phyloP scores from a whole-genome alignment of 1,140 invertebrate species.

The Heterodera schachtii region DNA sequence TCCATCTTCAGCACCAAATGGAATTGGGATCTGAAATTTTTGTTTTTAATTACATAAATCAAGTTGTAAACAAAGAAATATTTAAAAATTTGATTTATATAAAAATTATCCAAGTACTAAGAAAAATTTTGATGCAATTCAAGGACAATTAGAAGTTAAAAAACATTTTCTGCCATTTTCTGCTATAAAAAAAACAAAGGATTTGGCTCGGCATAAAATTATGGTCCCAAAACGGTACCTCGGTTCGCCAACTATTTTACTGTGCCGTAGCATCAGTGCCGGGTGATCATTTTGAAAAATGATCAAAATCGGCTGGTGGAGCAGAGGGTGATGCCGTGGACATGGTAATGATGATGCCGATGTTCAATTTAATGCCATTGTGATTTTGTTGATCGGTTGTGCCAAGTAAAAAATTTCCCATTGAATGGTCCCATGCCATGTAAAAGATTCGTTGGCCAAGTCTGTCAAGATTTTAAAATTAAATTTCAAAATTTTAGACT shows the following conservation, averaged over 20 bases:
- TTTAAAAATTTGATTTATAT: neutral
- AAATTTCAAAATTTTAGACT: neutral
- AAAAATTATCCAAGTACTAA: too few relatives aligned
- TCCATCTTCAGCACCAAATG: slow-evolving; percentile 30
- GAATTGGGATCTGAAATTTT: slow-evolving; percentile 1
- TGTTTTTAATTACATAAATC: too few relatives aligned
- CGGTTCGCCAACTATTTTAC: neutral
- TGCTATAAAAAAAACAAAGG: too few relatives aligned
- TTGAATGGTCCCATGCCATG: neutral
- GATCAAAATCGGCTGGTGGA: neutral
- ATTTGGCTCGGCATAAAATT: too few relatives aligned
- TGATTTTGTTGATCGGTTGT: neutral
- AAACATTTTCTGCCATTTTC: too few relatives aligned
- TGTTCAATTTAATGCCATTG: neutral
- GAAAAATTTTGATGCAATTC: too few relatives aligned
- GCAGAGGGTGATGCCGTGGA: slow-evolving; percentile 1
- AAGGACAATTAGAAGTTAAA: too few relatives aligned
- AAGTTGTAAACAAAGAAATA: neutral
- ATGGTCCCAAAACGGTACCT: too few relatives aligned
- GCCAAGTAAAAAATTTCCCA: slow-evolving; percentile 6
- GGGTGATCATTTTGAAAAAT: slow-evolving; percentile 16
- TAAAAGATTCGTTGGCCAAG: slow-evolving; percentile 21
- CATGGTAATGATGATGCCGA: neutral
- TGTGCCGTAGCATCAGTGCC: neutral
- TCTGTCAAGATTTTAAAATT: neutral